These are phyloP conservation scores for Morpho helenor DNA, from an alignment of 2,888 invertebrate genomes.

Conservation along the genomic window DNA sequence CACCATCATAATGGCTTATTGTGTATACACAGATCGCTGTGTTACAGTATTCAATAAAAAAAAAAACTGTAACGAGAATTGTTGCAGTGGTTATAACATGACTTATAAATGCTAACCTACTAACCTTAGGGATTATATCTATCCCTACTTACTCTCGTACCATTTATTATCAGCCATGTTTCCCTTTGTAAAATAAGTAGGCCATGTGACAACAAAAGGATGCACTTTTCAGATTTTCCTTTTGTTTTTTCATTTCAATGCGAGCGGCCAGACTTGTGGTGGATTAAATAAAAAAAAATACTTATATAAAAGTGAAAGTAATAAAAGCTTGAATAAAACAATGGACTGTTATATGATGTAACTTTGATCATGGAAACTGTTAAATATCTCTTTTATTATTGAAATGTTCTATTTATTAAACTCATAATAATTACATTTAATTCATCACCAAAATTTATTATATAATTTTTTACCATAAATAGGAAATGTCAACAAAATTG, in stretches of 20 bases:
- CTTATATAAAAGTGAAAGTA: constrained; percentile 19
- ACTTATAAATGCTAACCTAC: constrained; percentile 2
- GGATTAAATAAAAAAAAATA: constrained; percentile 20
- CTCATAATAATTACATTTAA: too few species aligned
- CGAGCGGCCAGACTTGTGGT: constrained; percentile 15
- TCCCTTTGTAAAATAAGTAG: constrained; percentile 25
- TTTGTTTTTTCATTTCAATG: constrained; percentile 22
- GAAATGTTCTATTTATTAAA: background rate
- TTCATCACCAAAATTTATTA: too few species aligned
- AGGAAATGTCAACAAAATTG: too few species aligned
- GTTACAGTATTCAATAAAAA: too few species aligned
- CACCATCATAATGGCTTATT: too few species aligned
- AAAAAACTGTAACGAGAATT: too few species aligned
- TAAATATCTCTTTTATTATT: constrained; percentile 5
- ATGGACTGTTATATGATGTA: constrained; percentile 8
- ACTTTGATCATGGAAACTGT: constrained; percentile 10
- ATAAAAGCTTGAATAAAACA: constrained; percentile 1
- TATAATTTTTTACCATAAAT: too few species aligned
- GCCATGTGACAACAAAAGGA: constrained; percentile 26
- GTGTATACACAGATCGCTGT: too few species aligned
- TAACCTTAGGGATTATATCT: constrained; percentile 16
- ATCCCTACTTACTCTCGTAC: constrained; percentile 13
- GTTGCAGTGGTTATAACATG: too few species aligned
- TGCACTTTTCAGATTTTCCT: constrained; percentile 23
- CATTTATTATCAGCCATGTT: constrained; percentile 18